Base-by-base conservation (phyloP, 2,888 invertebrate genomes). In the Dilophus febrilis region DNA sequence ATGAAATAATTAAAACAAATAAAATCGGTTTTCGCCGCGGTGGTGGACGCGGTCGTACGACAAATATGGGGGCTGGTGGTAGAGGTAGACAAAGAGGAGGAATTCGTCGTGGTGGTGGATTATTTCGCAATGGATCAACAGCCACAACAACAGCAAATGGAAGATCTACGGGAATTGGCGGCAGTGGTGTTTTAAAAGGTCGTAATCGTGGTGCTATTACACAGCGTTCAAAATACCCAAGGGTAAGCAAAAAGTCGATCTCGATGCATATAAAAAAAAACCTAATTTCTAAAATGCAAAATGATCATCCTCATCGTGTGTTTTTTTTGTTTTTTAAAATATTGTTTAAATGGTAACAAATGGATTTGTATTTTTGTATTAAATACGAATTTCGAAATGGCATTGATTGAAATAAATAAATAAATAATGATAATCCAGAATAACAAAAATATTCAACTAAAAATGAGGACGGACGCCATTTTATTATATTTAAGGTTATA, bases 1-100 rank as follows among this genome's bases (percentile, higher is more conserved):
- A 95, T 61, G 95, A 95, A 51, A 91, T 95, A 45, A 95, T 95
- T 53, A 92, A 86, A 67, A 78, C 77, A 55, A 81, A 72, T 51
- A 85, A 79, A 65, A 71, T 75, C 46, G 67, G 77, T 47, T 35
- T 35, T 29, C 70, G 74, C 48, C 67, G 71, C 36, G 61, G 68
- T 40, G 71, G 74, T 36, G 51, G 68, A 13, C 59, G 68, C 14
- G 70, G 71, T 38, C 59, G 68, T 27, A 66, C 53, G 62, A 43
- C 53, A 31, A 50, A 52, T 41, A 52, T 58, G 45, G 53, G 57
- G 51, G 53, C 61, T 36, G 54, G 59, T 45, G 5, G 8, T n/a
- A n/a, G n/a, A n/a, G n/a, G n/a, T 62, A 67, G 44, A 64, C 68
- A 47, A 61, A 61, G 40, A n/a, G 55, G 59, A 37, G 65, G 67